Evolutionary conservation across 2,797 vertebrate species (phyloP).

Genomic region (Mormyrops boulengeri): DNA sequence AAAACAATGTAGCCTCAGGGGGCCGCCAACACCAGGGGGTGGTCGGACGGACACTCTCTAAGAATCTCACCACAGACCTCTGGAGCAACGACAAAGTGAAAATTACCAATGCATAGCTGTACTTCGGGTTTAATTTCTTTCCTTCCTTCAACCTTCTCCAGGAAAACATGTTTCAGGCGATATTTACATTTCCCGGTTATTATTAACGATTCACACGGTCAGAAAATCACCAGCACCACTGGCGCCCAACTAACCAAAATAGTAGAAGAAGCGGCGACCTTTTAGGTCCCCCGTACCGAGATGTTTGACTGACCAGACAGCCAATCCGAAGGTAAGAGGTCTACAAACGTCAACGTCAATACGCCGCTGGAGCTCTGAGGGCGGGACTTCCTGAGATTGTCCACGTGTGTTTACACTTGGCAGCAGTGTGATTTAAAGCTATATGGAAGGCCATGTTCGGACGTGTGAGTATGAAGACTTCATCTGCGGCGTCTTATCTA

Average conservation of each 20-base stretch:
- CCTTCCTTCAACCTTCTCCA: constrained; percentile 20
- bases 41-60: not conserved
- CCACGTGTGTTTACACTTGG: not conserved
- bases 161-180: constrained; percentile 23
- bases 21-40: not conserved
- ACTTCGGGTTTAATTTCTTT: constrained; percentile 20
- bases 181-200: constrained; percentile 13
- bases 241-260: not conserved
- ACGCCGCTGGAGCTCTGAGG: not conserved
- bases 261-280: not conserved
- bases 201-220: not conserved
- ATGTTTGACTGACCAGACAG: constrained; percentile 22
- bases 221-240: not conserved
- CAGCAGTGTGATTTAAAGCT: constrained; percentile 2
- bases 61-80: not conserved
- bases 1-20: not conserved
- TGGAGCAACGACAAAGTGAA: not conserved
- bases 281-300: constrained; percentile 5
- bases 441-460: not conserved
- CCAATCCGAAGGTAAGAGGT: constrained; percentile 27
- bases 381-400: constrained; percentile 9
- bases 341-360: constrained; percentile 16
- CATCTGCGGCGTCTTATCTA: not conserved
- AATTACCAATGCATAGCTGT: constrained; percentile 28
- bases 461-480: not conserved